Percentiles rank a stretch among this genome's conserved stretches.
phyloP scores from a whole-genome alignment of 2,797 vertebrate genomes.

The Furcifer pardalis region DNA sequence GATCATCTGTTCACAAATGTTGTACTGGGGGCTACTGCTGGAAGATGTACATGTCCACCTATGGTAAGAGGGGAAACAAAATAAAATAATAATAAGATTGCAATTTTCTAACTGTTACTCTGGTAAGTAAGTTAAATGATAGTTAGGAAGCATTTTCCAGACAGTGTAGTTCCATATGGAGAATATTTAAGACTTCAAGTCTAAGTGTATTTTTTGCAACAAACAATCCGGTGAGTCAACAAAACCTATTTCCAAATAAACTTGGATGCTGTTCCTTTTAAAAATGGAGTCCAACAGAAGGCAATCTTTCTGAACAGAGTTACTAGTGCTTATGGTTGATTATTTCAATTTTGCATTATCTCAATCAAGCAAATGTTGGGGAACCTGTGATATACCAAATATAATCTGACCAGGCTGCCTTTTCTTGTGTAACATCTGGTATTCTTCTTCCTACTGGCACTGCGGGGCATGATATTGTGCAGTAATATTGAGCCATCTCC shows the following conservation, averaged over 20 bases:
- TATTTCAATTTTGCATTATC: conserved; percentile 12
- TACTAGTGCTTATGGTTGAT: background rate
- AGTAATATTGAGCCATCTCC: no score
- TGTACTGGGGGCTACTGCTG: conserved; percentile 97
- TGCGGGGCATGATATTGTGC: no score
- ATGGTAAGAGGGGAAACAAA: conserved; percentile 25
- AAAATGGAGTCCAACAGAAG: conserved; percentile 21
- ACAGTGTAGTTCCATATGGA: conserved; percentile 42
- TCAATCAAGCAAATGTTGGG: no score
- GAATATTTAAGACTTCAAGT: conserved; percentile 34
- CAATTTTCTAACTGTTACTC: background rate
- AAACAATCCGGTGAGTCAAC: background rate
- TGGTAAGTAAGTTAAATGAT: no score
- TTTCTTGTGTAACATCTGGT: no score
- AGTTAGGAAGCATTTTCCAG: conserved; percentile 41
- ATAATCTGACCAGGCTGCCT: background rate
- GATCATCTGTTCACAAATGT: conserved; percentile 99
- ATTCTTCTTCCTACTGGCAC: no score
- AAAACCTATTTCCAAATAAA: background rate
- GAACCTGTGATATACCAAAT: background rate
- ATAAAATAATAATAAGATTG: background rate
- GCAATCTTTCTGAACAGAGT: background rate
- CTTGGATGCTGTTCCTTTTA: no score
- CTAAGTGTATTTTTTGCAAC: background rate
- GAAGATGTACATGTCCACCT: conserved; percentile 95